Percentiles rank a stretch among this genome's conserved stretches.
Conservation (phyloP, 2,113 vertebrate species). For the Eurystomus gularis region DNA sequence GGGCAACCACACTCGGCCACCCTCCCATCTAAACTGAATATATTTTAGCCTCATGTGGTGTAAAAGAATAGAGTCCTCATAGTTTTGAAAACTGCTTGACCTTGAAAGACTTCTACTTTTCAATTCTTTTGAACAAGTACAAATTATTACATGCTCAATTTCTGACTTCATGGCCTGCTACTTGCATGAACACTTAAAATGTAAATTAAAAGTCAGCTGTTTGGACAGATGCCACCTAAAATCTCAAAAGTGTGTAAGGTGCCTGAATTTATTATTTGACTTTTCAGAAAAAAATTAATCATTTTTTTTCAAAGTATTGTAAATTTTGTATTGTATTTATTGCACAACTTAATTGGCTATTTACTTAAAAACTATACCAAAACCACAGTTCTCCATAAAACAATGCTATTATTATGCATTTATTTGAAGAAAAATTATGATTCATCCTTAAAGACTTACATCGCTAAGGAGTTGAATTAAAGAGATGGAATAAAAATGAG, state of each 20-base stretch:
- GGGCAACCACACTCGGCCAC: background rate
- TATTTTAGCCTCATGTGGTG: background rate
- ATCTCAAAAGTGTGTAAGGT: background rate
- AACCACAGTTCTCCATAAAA: background rate
- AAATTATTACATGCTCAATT: conserved; percentile 44
- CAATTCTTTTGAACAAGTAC: conserved; percentile 1
- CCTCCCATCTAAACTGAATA: conserved; percentile 5
- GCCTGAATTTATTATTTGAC: conserved; percentile 36
- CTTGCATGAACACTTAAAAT: conserved; percentile 47
- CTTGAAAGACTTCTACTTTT: conserved; percentile 26
- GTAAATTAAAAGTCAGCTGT: conserved; percentile 59
- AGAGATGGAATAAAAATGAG: background rate
- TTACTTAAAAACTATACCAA: background rate
- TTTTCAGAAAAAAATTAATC: conserved; percentile 6
- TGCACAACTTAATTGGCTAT: background rate
- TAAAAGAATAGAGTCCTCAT: conserved; percentile 13
- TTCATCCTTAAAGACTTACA: background rate
- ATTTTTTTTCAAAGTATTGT: background rate
- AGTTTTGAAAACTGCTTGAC: conserved; percentile 46
- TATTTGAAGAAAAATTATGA: background rate
- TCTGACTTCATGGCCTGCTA: conserved; percentile 54
- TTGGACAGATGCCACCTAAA: conserved; percentile 23
- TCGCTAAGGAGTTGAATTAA: background rate
- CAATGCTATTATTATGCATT: background rate
- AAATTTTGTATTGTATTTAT: background rate